phyloP scores from a whole-genome alignment of 2,888 invertebrate genomes.

The Leucania comma region DNA sequence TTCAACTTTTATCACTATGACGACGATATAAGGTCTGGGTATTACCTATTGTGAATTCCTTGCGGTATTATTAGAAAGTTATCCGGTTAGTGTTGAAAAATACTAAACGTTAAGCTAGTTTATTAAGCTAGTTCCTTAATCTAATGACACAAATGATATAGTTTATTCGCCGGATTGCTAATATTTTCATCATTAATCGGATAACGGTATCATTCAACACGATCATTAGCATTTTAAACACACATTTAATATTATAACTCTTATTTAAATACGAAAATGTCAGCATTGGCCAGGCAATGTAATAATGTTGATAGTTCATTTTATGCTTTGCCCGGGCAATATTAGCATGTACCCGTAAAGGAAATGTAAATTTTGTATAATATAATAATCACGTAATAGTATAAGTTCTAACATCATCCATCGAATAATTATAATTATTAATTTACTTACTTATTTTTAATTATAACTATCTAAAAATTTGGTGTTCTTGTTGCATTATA shows the following conservation, averaged over 20 bases:
- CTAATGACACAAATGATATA: slow-evolving; percentile 40
- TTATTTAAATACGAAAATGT: slow-evolving; percentile 32
- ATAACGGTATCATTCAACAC: slow-evolving; percentile 15
- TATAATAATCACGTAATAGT: slow-evolving; percentile 40
- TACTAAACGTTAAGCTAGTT: slow-evolving; percentile 16
- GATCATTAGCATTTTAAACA: slow-evolving; percentile 28
- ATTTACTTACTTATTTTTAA: slow-evolving; percentile 37
- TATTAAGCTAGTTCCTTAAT: slow-evolving; percentile 36
- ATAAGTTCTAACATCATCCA: slow-evolving; percentile 24
- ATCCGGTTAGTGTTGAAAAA: slow-evolving; percentile 38
- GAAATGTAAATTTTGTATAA: slow-evolving; percentile 37
- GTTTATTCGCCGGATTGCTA: slow-evolving; percentile 15
- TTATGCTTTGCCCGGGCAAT: slow-evolving; percentile 44
- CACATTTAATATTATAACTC: slow-evolving; percentile 20
- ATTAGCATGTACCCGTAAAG: slow-evolving; percentile 18
- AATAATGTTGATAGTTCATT: slow-evolving; percentile 1
- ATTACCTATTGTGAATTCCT: slow-evolving; percentile 39
- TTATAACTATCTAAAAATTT: slow-evolving; percentile 66
- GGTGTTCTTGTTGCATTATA: slow-evolving; percentile 72
- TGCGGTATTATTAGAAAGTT: slow-evolving; percentile 20
- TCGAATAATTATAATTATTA: slow-evolving; percentile 31
- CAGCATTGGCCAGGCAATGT: slow-evolving; percentile 25
- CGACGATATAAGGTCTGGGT: slow-evolving; percentile 40
- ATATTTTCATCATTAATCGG: slow-evolving; percentile 36
- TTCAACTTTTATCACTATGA: slow-evolving; percentile 38